Conservation (phyloP, 1,140 invertebrate species). For the Mercenaria mercenaria region DNA sequence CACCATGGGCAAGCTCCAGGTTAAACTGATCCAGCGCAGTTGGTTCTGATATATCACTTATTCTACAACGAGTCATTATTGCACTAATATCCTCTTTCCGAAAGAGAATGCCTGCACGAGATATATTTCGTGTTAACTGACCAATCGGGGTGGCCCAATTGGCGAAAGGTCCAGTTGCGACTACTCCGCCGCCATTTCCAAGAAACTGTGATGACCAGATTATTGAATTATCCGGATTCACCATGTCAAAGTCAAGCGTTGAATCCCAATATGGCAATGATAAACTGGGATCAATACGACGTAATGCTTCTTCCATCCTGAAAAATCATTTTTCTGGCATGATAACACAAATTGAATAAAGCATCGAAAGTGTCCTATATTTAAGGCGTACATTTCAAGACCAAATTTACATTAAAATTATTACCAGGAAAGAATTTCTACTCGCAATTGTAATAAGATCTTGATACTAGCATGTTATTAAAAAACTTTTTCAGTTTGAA, state of each 20-base stretch:
- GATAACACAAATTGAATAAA: background rate
- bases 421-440: no score
- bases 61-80: slow-evolving; percentile 48
- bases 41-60: slow-evolving; percentile 48
- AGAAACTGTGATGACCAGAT: slow-evolving; percentile 82
- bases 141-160: slow-evolving; percentile 68
- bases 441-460: no score
- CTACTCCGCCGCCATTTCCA: slow-evolving; percentile 84
- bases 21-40: slow-evolving; percentile 63
- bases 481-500: no score
- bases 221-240: slow-evolving; percentile 80
- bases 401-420: no score
- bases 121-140: slow-evolving; percentile 63
- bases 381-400: no score
- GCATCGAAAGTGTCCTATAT: no score
- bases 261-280: slow-evolving; percentile 85
- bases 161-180: slow-evolving; percentile 83
- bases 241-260: slow-evolving; percentile 81
- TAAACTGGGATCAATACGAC: slow-evolving; percentile 66
- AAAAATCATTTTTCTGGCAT: no score
- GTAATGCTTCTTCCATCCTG: slow-evolving; percentile 76
- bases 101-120: slow-evolving; percentile 31
- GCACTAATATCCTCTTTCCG: slow-evolving; percentile 20
- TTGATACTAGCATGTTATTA: no score
- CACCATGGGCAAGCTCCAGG: slow-evolving; percentile 76